Base-by-base conservation (phyloP, 2,888 invertebrate genomes). In the Caenorhabditis macrosperma region DNA sequence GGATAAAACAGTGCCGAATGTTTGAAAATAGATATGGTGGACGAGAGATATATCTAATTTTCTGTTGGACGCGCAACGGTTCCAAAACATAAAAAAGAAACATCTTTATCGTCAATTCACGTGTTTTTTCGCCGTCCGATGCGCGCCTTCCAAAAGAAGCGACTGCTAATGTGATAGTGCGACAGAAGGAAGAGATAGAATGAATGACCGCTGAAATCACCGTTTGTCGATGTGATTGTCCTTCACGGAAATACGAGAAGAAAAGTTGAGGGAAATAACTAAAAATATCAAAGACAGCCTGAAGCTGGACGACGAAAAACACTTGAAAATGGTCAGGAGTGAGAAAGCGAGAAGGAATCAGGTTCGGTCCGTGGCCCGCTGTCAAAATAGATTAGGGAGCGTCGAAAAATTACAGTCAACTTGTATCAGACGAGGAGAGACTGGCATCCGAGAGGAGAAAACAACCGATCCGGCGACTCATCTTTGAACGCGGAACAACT, bases 321-420 rank as follows among this genome's bases (percentile, higher is more conserved):
- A 44, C 20, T 44, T 9, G 17, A 17, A 44, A 17, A 44, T 44
- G 44, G 44, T 44, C 44, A 44, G 44, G 44, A 9, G 24, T 50
- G 26, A 5, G 12, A 12, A 26, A 24, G 44, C 33, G 57, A 52
- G 28, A 54, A 59, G 10, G 44, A 59, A 59, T 17, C 59, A 44
- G 59, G 59, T 59, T 59, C 59, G 41, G 9, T 15, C 10, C 6
- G 44, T n/a, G 59, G 17, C 1, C 50, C 26, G 28, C 59, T 59
- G 59, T 59, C 59, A 59, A 59, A 35, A 59, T 44, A 59, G 59
- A 59, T 59, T 59, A 59, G 59, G 59, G 24, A 38, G 44, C 22
- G 59, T n/a, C 24, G 44, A 59, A 28, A 38, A 59, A 35, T 59
- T 59, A 59, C 41, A 59, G 41, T 44, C 57, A 10, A 44, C 38